A percentile compares a stretch with the other conserved stretches of the same genome.
Evolutionary conservation across 2,888 invertebrate species (phyloP).

Genomic region (Pristionchus entomophagus): DNA sequence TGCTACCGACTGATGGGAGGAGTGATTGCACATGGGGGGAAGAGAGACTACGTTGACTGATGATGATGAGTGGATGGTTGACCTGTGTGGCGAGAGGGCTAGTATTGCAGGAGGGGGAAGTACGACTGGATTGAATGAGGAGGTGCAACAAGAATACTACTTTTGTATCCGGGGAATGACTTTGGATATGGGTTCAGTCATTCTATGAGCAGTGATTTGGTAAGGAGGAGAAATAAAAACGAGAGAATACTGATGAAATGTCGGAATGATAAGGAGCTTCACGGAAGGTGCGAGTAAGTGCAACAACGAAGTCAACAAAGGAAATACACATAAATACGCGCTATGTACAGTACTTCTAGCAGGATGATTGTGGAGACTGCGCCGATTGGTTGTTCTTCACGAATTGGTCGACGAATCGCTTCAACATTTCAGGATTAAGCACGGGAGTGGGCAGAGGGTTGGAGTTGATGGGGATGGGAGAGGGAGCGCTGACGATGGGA

Average conservation of each 20-base stretch:
- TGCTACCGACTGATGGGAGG: conserved; percentile 24
- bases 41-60: neutral
- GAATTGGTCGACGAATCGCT: conserved; percentile 40
- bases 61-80: neutral
- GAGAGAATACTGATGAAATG: too few relatives aligned
- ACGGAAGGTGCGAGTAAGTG: too few relatives aligned
- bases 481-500: neutral
- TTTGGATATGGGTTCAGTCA: too few relatives aligned
- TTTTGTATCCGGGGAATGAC: too few relatives aligned
- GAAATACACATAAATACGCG: too few relatives aligned
- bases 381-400: conserved; percentile 11
- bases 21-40: neutral
- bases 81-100: conserved; percentile 9
- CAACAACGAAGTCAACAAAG: too few relatives aligned
- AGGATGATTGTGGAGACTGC: neutral
- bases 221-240: too few relatives aligned
- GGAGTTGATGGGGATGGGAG: neutral
- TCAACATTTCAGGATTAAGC: conserved; percentile 15
- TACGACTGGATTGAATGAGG: neutral
- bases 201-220: too few relatives aligned
- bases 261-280: too few relatives aligned
- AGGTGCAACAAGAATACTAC: neutral
- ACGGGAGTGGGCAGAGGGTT: neutral
- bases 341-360: conserved; percentile 36
- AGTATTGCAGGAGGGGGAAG: conserved; percentile 29